Base-by-base conservation (phyloP, 2,113 vertebrate genomes). In the Turdus rufiventris region DNA sequence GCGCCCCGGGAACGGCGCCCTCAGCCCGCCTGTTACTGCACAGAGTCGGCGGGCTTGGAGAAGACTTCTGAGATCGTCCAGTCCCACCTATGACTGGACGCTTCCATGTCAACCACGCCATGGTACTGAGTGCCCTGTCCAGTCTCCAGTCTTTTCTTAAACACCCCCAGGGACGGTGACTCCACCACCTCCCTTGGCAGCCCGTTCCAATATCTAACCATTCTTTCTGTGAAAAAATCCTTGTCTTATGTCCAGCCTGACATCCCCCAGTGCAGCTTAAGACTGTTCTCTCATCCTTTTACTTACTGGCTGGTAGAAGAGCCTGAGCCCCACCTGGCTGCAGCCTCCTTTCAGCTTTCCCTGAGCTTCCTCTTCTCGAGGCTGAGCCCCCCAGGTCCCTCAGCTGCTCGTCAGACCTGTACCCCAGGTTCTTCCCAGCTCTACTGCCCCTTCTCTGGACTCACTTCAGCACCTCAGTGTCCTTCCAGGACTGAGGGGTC, bases 21-120 rank as follows among this genome's bases (percentile, higher is more conserved):
- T 17, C n/a, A 1, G 16, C 24, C 34, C 40, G 7, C 5, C 9
- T 5, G 17, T 0, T 2, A 1, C 26, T 10, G 51, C 36, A 0
- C 48, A 1, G 17, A 23, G 48, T 2, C 20, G 1, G 8, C 14
- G 43, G 17, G 6, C 18, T 2, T 21, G 3, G 34, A 23, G 10
- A 3, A 4, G 0, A 7, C 18, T 26, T 33, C 33, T 28, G 28
- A 1, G 5, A 14, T 9, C 8, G n/a, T 4, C 7, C 33, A 8
- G 38, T 33, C 6, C 19, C 15, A 1, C 19, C 16, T 17, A 0
- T 6, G 61, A 2, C 38, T 8, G 23, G 42, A 15, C 42, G 3
- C 20, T 20, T 25, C 57, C 31, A 6, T 23, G 57, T 18, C 12
- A 36, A 23, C 18, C 26, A 23, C 14, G 18, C 21, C 36, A 6